Evolutionary conservation across 2,113 vertebrate species (phyloP).

Genomic region (Zootoca vivipara): DNA sequence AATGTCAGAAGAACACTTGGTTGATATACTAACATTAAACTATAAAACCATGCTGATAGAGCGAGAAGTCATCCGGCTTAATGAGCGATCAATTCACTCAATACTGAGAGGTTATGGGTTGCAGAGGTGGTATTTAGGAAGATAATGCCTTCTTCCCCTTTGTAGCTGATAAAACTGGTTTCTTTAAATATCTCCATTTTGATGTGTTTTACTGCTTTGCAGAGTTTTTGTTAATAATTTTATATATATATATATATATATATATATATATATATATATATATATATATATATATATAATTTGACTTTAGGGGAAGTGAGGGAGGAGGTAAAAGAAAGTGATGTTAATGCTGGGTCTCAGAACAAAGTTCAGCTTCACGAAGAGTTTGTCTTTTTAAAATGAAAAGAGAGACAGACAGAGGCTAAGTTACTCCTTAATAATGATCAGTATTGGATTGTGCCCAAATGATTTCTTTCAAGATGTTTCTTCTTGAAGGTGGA

Average conservation of each 20-base stretch:
- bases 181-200: constrained; percentile 39
- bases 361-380: constrained; percentile 39
- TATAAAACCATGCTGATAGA: constrained; percentile 34
- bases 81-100: constrained; percentile 56
- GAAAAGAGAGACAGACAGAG: background rate
- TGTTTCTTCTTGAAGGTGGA: background rate
- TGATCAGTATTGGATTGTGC: background rate
- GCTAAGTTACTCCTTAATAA: constrained; percentile 18
- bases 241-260: too few species aligned
- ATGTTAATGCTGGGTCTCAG: background rate
- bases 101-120: constrained; percentile 35
- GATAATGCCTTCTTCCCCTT: constrained; percentile 43
- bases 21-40: constrained; percentile 45
- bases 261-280: too few species aligned
- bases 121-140: constrained; percentile 43
- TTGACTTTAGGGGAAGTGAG: too few species aligned
- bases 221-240: constrained; percentile 27
- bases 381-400: background rate
- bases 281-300: too few species aligned
- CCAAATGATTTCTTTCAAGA: constrained; percentile 36
- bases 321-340: constrained; percentile 7
- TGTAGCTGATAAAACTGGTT: constrained; percentile 50
- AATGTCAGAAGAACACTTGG: constrained; percentile 46
- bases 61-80: constrained; percentile 42
- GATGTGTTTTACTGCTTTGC: constrained; percentile 48